Conservation (phyloP, 2,888 invertebrate species). For the Melanargia galathea region DNA sequence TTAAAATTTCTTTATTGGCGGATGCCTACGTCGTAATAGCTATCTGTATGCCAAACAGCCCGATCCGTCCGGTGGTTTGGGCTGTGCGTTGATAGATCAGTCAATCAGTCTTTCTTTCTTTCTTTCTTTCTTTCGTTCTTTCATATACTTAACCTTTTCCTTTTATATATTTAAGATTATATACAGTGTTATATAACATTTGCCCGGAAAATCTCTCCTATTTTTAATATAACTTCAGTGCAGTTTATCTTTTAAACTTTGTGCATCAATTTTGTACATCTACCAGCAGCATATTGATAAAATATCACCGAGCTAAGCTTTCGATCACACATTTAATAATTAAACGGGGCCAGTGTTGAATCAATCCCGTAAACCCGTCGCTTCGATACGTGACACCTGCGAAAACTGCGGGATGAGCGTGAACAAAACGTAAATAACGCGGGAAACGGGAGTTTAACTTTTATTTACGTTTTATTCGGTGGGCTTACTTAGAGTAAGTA, state of each 20-base stretch:
- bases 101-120: too few species aligned
- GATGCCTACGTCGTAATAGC: too few species aligned
- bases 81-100: too few species aligned
- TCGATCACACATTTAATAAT: slow-evolving; percentile 22
- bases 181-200: too few species aligned
- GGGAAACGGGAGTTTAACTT: slow-evolving; percentile 18
- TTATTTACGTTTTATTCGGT: slow-evolving; percentile 29
- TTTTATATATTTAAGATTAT: too few species aligned
- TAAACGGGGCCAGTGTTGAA: slow-evolving; percentile 16
- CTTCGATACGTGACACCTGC: slow-evolving; percentile 54
- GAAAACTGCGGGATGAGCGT: slow-evolving; percentile 47
- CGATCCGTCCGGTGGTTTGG: too few species aligned
- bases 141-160: too few species aligned
- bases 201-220: too few species aligned
- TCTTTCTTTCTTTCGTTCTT: too few species aligned
- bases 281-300: slow-evolving; percentile 8
- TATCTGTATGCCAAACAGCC: too few species aligned
- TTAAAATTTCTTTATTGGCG: too few species aligned
- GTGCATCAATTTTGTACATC: slow-evolving; percentile 1
- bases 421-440: slow-evolving; percentile 29
- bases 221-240: too few species aligned
- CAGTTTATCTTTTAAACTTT: slow-evolving; percentile 4
- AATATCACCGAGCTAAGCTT: slow-evolving; percentile 15
- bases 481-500: neutral
- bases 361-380: slow-evolving; percentile 41